A percentile compares a stretch with the other conserved stretches of the same genome.
Conservation (phyloP, 1,140 invertebrate species). For the Apocrypta bakeri region DNA sequence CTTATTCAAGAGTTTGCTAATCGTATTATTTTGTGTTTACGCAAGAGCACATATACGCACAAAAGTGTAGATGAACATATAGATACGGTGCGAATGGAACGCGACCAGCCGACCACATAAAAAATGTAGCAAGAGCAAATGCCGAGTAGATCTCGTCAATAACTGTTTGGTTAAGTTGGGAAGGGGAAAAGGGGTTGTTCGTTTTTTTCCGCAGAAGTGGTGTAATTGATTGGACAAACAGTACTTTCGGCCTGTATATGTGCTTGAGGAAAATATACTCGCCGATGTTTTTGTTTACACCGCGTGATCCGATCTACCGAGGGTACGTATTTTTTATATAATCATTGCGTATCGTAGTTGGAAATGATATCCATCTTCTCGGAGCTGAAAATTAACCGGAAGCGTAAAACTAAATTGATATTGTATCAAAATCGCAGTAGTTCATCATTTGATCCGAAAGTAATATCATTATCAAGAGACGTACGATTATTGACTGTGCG, state of each 20-base stretch:
- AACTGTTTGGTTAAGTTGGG: too few species aligned
- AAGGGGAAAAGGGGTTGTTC: not conserved
- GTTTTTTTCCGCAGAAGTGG: conserved; percentile 7
- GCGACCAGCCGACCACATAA: not conserved
- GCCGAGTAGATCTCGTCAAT: not conserved
- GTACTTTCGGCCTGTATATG: not conserved
- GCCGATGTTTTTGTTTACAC: not conserved
- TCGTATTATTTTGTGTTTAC: not conserved
- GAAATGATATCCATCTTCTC: too few species aligned
- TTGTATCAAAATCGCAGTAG: not conserved
- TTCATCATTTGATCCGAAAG: not conserved
- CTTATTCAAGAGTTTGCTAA: not conserved
- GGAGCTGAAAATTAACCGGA: too few species aligned
- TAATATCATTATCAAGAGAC: not conserved
- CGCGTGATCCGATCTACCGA: too few species aligned
- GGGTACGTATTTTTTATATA: too few species aligned
- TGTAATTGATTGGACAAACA: conserved; percentile 15
- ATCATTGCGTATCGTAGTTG: not conserved
- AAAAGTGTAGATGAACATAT: not conserved
- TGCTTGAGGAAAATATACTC: not conserved
- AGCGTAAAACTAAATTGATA: not conserved
- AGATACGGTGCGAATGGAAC: not conserved
- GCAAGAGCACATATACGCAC: not conserved
- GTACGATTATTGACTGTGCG: not conserved
- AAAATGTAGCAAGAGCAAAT: not conserved